Evolutionary conservation across 2,797 vertebrate genomes (phyloP).

Genomic region (Acanthornis magna): DNA sequence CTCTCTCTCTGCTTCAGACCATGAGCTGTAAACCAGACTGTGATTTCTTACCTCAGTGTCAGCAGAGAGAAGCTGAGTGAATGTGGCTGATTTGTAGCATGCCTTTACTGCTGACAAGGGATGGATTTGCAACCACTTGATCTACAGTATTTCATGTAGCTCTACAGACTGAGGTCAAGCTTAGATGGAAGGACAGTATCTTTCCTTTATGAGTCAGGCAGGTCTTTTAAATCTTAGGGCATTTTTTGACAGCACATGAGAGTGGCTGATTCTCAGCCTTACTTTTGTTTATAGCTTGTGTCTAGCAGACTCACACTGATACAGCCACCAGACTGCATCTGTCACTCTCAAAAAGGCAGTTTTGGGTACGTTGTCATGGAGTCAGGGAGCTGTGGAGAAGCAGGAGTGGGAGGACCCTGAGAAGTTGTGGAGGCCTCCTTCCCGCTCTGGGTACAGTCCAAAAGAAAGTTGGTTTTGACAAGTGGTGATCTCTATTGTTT

Average conservation of each 20-base stretch:
- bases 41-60: neutral
- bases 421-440: neutral
- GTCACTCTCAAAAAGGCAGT: neutral
- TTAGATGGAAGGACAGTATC: neutral
- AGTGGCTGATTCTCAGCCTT: neutral
- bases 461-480: neutral
- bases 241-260: neutral
- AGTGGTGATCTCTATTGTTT: neutral
- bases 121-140: constrained; percentile 3
- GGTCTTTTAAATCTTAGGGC: neutral
- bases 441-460: neutral
- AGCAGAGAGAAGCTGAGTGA: neutral
- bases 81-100: neutral
- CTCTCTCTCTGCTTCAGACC: neutral
- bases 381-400: neutral
- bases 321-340: neutral
- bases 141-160: neutral
- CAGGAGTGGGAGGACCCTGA: neutral
- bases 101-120: neutral
- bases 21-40: neutral
- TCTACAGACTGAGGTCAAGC: neutral
- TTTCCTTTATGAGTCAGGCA: neutral
- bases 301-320: neutral
- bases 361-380: neutral
- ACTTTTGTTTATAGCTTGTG: neutral